These are phyloP conservation scores for Apis dorsata DNA, from an alignment of 1,140 invertebrate genomes.

Conservation along the genomic window DNA sequence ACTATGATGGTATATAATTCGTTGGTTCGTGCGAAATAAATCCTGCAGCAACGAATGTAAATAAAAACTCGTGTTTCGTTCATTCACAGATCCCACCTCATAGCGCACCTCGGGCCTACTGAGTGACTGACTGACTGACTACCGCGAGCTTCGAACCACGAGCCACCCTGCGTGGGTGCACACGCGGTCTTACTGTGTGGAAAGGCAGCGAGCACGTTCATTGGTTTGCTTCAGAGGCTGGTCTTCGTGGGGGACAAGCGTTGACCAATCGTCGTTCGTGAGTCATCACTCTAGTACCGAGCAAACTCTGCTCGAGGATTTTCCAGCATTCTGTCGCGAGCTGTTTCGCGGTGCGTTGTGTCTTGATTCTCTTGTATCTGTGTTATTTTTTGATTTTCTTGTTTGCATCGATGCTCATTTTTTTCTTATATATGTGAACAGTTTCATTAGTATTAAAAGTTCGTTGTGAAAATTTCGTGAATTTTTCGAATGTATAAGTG, in stretches of 20 bases:
- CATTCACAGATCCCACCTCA: slow-evolving; percentile 66
- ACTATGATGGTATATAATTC: not conserved
- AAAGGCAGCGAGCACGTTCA: slow-evolving; percentile 38
- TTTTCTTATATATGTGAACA: not conserved
- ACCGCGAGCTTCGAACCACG: slow-evolving; percentile 64
- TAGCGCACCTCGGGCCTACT: slow-evolving; percentile 76
- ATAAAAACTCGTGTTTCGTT: slow-evolving; percentile 24
- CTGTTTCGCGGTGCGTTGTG: slow-evolving; percentile 55
- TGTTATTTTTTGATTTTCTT: not conserved
- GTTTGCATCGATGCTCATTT: not conserved
- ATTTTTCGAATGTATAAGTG: not conserved
- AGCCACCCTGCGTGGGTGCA: slow-evolving; percentile 76
- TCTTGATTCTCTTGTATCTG: not conserved
- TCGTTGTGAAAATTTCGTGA: not conserved
- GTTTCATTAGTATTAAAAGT: not conserved
- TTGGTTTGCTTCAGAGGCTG: slow-evolving; percentile 60
- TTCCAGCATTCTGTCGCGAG: slow-evolving; percentile 68
- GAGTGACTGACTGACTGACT: slow-evolving; percentile 70
- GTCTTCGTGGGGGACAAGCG: slow-evolving; percentile 47
- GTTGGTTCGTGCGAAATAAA: slow-evolving; percentile 1
- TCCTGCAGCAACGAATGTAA: slow-evolving; percentile 10
- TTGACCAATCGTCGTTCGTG: slow-evolving; percentile 63
- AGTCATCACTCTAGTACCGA: slow-evolving; percentile 47
- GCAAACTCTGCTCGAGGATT: slow-evolving; percentile 28
- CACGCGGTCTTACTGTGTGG: slow-evolving; percentile 68